These are phyloP conservation scores for Protodeltote pygarga DNA, from an alignment of 2,888 invertebrate genomes.

Conservation along the genomic window DNA sequence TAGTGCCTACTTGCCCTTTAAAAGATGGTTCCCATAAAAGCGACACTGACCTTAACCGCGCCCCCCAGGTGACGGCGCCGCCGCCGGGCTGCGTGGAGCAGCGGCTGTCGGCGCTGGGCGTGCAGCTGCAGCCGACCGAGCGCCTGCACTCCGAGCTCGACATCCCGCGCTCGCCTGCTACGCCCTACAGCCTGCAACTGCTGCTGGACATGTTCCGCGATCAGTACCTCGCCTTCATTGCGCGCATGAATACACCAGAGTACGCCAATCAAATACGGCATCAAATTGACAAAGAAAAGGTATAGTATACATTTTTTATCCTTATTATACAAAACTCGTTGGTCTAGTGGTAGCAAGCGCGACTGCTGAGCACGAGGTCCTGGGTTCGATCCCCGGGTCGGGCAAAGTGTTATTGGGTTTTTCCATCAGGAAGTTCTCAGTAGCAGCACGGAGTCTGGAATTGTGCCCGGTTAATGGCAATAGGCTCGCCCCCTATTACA, in stretches of 20 bases:
- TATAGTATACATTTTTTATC: conserved; percentile 38
- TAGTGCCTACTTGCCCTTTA: too few species aligned
- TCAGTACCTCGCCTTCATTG: conserved; percentile 94
- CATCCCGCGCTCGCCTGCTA: conserved; percentile 92
- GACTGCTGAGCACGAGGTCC: too few species aligned
- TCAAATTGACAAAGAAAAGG: conserved; percentile 94
- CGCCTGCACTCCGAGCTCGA: conserved; percentile 93
- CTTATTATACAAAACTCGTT: background rate
- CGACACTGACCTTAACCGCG: too few species aligned
- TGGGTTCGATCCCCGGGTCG: too few species aligned
- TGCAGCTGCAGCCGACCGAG: conserved; percentile 88
- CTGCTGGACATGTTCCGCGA: conserved; percentile 94
- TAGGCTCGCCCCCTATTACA: too few species aligned
- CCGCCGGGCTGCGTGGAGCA: conserved; percentile 97
- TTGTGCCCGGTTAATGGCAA: too few species aligned
- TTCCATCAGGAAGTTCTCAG: too few species aligned
- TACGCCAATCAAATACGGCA: conserved; percentile 91
- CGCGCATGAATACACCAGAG: conserved; percentile 93
- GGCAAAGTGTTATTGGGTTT: too few species aligned
- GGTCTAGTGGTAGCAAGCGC: too few species aligned
- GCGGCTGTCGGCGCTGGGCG: conserved; percentile 93
- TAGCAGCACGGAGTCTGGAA: too few species aligned
- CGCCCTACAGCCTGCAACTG: conserved; percentile 95
- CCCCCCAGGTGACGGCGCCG: conserved; percentile 91
- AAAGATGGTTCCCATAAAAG: too few species aligned